Evolutionary conservation across 2,797 vertebrate species (phyloP).

Genomic region (Pantherophis vulpinus): DNA sequence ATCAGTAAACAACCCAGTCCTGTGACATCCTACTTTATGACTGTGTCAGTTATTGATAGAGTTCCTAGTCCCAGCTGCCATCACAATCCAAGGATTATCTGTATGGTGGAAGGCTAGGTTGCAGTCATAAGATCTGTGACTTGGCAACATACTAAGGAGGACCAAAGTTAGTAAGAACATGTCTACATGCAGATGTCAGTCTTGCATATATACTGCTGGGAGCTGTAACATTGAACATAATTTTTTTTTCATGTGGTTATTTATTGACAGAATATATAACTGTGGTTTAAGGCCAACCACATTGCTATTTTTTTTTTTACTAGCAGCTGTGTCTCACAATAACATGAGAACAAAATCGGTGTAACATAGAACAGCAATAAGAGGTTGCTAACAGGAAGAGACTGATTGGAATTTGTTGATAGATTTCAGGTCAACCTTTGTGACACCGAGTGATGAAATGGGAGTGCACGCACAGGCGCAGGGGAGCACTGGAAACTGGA

Average conservation of each 20-base stretch:
- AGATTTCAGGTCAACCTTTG: background rate
- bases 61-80: background rate
- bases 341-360: background rate
- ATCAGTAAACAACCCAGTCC: background rate
- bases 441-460: too few relatives aligned
- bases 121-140: background rate
- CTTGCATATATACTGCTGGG: background rate
- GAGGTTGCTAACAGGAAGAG: background rate
- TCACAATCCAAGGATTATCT: background rate
- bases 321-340: background rate
- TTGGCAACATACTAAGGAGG: background rate
- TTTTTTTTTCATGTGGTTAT: background rate
- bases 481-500: too few relatives aligned
- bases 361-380: background rate
- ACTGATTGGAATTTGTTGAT: background rate
- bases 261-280: background rate
- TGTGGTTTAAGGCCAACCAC: background rate
- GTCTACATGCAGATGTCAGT: background rate
- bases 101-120: background rate
- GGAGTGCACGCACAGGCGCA: rapidly evolving
- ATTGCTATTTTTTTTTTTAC: background rate
- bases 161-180: background rate
- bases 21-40: background rate
- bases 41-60: background rate
- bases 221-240: background rate